Evolutionary conservation across 1,140 invertebrate species (phyloP).

Genomic region (Brachionus plicatilis): DNA sequence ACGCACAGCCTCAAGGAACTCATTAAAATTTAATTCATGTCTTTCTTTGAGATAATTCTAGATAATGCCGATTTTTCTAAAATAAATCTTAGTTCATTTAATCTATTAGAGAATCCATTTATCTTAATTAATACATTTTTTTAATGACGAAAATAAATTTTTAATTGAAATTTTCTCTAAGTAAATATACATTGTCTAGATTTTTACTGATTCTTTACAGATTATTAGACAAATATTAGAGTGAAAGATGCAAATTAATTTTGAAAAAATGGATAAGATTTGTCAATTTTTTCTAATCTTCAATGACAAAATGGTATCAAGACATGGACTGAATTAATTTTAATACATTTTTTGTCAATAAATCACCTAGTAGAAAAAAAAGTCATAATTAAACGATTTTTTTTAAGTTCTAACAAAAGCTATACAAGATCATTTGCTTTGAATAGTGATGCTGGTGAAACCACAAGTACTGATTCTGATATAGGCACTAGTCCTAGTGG

Average conservation of each 20-base stretch:
- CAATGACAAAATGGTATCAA: no score
- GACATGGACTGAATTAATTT: no score
- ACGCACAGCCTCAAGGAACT: not conserved
- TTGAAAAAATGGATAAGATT: not conserved
- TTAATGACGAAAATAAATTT: not conserved
- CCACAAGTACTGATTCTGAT: slow-evolving; percentile 38
- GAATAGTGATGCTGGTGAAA: slow-evolving; percentile 32
- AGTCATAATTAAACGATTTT: not conserved
- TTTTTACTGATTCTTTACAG: no score
- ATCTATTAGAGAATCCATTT: no score
- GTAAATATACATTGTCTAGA: no score
- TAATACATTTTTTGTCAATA: no score
- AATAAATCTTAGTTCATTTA: not conserved
- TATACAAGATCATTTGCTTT: not conserved
- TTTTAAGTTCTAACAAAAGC: not conserved
- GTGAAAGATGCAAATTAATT: not conserved
- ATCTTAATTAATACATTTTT: no score
- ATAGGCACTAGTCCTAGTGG: slow-evolving; percentile 39
- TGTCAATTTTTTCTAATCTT: no score
- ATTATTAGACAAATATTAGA: no score
- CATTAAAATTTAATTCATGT: not conserved
- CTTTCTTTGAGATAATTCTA: not conserved
- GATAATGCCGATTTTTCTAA: not conserved
- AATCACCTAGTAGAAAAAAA: not conserved
- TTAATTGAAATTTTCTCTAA: not conserved